phyloP scores from a whole-genome alignment of 2,113 vertebrate genomes.

The Rhombomys opimus region DNA sequence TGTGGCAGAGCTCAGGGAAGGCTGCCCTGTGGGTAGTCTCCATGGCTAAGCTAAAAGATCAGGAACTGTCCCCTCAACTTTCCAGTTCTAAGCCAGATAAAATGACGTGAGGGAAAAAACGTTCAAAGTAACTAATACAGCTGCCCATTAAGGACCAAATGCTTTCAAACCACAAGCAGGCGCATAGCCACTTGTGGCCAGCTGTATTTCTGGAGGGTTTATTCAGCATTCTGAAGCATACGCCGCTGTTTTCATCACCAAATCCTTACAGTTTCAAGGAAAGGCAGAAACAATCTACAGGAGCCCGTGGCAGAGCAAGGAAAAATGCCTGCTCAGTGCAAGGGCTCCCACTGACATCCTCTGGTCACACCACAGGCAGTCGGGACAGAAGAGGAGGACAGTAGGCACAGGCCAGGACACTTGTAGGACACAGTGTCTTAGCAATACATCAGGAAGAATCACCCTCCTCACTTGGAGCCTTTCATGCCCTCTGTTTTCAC shows the following conservation, averaged over 20 bases:
- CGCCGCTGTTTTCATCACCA: neutral
- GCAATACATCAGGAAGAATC: neutral
- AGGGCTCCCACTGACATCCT: neutral
- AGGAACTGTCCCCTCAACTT: neutral
- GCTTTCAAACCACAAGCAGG: constrained; percentile 28
- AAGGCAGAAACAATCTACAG: neutral
- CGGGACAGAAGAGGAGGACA: neutral
- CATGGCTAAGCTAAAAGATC: neutral
- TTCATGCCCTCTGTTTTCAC: neutral
- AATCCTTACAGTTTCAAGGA: constrained; percentile 14
- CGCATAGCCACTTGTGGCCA: neutral
- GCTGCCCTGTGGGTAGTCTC: neutral
- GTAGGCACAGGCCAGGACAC: neutral
- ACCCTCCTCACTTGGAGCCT: neutral
- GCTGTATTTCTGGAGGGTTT: constrained; percentile 60
- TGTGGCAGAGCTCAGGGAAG: neutral
- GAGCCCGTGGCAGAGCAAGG: neutral
- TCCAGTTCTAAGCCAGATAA: constrained; percentile 44
- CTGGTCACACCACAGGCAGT: neutral
- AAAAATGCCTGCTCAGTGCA: neutral
- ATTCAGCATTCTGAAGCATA: constrained; percentile 10
- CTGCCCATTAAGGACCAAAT: neutral
- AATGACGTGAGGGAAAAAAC: constrained; percentile 47
- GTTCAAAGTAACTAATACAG: constrained; percentile 27
- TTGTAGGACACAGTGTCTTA: neutral